Percentiles rank a stretch among this genome's conserved stretches.
Evolutionary conservation across 2,797 vertebrate genomes (phyloP).

Genomic region (Gouania willdenowi): DNA sequence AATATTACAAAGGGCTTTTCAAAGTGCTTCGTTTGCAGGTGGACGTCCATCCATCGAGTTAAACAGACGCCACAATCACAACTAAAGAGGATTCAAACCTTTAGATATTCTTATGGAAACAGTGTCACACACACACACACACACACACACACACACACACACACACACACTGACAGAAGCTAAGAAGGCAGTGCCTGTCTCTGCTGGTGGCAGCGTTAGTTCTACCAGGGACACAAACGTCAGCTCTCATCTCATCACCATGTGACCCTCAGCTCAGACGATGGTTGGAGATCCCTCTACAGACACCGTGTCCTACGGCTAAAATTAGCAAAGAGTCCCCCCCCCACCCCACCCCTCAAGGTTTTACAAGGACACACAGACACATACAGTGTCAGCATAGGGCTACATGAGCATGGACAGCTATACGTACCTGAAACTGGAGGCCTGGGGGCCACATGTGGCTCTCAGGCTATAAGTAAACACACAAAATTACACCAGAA

Average conservation of each 20-base stretch:
- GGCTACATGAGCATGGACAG: too few species aligned
- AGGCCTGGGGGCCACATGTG: too few species aligned
- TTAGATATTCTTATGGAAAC: conserved; percentile 19
- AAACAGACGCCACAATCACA: conserved; percentile 16
- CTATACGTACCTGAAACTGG: too few species aligned
- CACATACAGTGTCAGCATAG: background rate
- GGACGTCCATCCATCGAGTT: conserved; percentile 15
- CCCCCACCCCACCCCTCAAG: too few species aligned
- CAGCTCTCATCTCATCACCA: conserved; percentile 67
- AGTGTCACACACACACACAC: conserved; percentile 13
- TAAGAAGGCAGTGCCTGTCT: conserved; percentile 40
- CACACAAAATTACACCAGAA: too few species aligned
- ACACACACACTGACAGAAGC: conserved; percentile 4
- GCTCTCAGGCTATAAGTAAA: too few species aligned
- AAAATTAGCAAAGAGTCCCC: conserved; percentile 73
- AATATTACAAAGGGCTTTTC: conserved; percentile 33
- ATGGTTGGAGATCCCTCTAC: conserved; percentile 57
- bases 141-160: conserved; percentile 4
- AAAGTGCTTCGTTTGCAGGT: conserved; percentile 1
- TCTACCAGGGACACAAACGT: conserved; percentile 64
- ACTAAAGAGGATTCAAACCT: conserved; percentile 23
- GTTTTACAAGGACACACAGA: conserved; percentile 62
- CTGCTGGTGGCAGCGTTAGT: conserved; percentile 51
- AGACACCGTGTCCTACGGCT: conserved; percentile 57
- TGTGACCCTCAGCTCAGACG: conserved; percentile 48